These are phyloP conservation scores for Lepidocolaptes lacrymiger DNA, from an alignment of 2,797 vertebrate genomes.

Conservation along the genomic window DNA sequence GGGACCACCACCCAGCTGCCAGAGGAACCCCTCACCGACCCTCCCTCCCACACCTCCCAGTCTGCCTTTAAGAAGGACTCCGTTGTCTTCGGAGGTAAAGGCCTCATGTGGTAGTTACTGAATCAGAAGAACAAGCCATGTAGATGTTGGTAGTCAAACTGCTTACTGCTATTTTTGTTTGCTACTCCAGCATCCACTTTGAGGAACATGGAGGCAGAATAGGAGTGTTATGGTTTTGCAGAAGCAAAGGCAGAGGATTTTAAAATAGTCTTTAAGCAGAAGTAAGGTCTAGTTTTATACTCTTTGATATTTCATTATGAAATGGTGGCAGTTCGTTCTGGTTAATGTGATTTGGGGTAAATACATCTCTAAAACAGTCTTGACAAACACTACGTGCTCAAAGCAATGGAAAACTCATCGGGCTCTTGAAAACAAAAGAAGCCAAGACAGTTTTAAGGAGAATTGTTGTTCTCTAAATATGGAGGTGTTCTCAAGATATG, in stretches of 20 bases:
- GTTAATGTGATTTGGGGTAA: neutral
- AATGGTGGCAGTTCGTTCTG: neutral
- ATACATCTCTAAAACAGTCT: neutral
- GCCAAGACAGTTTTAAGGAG: neutral
- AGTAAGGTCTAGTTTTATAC: neutral
- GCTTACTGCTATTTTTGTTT: neutral
- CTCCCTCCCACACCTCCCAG: neutral
- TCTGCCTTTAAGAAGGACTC: conserved; percentile 65
- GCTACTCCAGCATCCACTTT: neutral
- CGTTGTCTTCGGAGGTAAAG: conserved; percentile 79
- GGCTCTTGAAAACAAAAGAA: neutral
- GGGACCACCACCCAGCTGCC: neutral
- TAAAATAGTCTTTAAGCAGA: neutral
- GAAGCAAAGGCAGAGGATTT: neutral
- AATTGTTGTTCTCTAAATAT: neutral
- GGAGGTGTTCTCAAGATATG: accelerated
- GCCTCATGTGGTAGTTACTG: neutral
- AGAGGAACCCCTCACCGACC: neutral
- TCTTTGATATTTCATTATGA: neutral
- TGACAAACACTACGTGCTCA: neutral
- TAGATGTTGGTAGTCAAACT: neutral
- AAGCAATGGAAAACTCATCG: neutral
- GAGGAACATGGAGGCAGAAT: neutral
- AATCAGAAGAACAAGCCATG: neutral
- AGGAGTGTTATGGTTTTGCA: neutral